These are phyloP conservation scores for Caenorhabditis japonica DNA, from an alignment of 2,888 invertebrate species.

Conservation along the genomic window DNA sequence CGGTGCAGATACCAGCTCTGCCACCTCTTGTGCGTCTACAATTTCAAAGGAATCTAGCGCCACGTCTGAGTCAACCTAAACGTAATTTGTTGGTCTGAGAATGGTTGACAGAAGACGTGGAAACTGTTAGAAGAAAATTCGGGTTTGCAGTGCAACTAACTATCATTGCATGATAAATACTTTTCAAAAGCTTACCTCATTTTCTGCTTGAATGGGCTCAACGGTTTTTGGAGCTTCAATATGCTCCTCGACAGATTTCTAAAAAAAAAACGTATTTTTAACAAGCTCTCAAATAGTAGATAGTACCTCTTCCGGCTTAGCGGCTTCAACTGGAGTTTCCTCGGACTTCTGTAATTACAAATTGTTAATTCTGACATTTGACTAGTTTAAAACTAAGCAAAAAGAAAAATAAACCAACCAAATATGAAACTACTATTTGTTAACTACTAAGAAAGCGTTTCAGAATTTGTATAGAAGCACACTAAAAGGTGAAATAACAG, in stretches of 20 bases:
- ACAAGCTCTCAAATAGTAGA: slow-evolving; percentile 1
- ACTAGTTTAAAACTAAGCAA: slow-evolving; percentile 19
- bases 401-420: slow-evolving; percentile 22
- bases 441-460: slow-evolving; percentile 1
- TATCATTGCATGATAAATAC: slow-evolving; percentile 9
- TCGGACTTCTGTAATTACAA: slow-evolving; percentile 23
- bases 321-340: slow-evolving; percentile 5
- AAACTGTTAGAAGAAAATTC: slow-evolving; percentile 4
- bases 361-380: not conserved
- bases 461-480: slow-evolving; percentile 12
- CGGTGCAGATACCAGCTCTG: slow-evolving; percentile 43
- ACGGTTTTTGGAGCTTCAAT: slow-evolving; percentile 35
- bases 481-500: slow-evolving; percentile 39
- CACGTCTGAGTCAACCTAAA: slow-evolving; percentile 51
- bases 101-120: slow-evolving; percentile 8
- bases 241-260: slow-evolving; percentile 24
- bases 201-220: slow-evolving; percentile 25
- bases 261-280: slow-evolving; percentile 3
- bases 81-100: not conserved
- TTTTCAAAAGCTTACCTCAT: slow-evolving; percentile 13
- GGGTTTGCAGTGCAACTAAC: slow-evolving; percentile 33
- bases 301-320: not conserved
- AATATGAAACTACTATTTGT: not conserved
- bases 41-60: slow-evolving; percentile 50
- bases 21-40: slow-evolving; percentile 40